Evolutionary conservation across 1,140 invertebrate genomes (phyloP), one percentile per base, ranked within the genome.

Genomic region (Anthonomus grandis): DNA sequence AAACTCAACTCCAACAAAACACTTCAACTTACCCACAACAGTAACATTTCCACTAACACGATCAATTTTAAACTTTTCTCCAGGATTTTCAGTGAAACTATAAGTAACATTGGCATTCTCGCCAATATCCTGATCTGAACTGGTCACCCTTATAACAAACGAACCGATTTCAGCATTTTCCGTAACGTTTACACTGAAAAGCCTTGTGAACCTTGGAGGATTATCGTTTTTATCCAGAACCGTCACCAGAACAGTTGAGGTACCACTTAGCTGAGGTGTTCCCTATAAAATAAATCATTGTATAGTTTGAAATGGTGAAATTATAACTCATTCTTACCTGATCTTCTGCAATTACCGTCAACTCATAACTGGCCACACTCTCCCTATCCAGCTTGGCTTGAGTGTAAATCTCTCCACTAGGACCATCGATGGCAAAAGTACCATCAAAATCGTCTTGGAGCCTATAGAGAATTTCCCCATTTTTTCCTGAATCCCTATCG

Each of bases 161-260:
- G 91, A 87, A 2, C 92, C 94, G 36, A 95, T 83, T 60, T 91
- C 89, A 0, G 91, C 85, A 75, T 98, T 97, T 78, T 98, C 96
- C 0, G 93, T 95, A 0, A 98, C 91, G 69, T 95, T 95, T 0
- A 93, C 90, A 66, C 89, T 93, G 71, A 95, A 97, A 0, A 96
- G 74, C 41, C 93, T 76, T 0, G 93, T 95, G 70, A 98, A 98
- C 57, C 89, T 80, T 0, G 95, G 94, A 8, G 91, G 90, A 74
- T 96, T 95, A 72, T 98, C 95, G 75, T 98, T 97, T 73, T 93
- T 93, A 69, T 97, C 93, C 13, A 88, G 70, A 12, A 97, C 84
- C 4, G 84, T 89, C 0, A 97, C 79, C 12, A 91, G 67, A 0
- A 97, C 87, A 22, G 89, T 93, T 0, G 93, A 85, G 0, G 89